These are phyloP conservation scores for Scomber scombrus DNA, from an alignment of 2,113 vertebrate genomes.

Conservation along the genomic window DNA sequence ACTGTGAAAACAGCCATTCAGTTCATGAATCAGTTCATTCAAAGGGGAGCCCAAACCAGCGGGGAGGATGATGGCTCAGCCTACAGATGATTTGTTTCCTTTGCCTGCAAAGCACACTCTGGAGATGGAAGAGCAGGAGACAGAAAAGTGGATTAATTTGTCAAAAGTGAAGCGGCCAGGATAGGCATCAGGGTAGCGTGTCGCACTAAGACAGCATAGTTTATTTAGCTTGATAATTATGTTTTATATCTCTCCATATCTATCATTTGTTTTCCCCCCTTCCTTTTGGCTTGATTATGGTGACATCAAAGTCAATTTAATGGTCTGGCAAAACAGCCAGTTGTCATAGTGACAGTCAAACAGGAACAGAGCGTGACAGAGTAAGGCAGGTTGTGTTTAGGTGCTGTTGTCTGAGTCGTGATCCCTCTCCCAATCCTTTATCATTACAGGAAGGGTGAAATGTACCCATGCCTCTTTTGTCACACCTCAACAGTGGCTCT, in stretches of 20 bases:
- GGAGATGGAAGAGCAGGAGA: constrained; percentile 38
- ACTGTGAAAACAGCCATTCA: too few species aligned
- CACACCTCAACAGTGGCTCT: not conserved
- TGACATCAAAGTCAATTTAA: constrained; percentile 52
- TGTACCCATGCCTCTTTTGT: constrained; percentile 10
- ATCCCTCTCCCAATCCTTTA: constrained; percentile 17
- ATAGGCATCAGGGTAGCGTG: constrained; percentile 20
- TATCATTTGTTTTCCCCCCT: constrained; percentile 16
- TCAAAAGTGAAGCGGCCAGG: constrained; percentile 29
- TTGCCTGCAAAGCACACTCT: constrained; percentile 50
- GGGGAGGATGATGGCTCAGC: constrained; percentile 46
- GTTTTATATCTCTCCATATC: not conserved
- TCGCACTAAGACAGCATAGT: constrained; percentile 10
- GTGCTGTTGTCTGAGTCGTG: constrained; percentile 44
- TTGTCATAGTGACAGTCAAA: constrained; percentile 69
- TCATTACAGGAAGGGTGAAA: constrained; percentile 19
- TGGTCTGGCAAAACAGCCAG: constrained; percentile 51
- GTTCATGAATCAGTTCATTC: not conserved
- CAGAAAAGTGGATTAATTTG: constrained; percentile 50
- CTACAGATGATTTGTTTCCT: constrained; percentile 50
- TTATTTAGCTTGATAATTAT: not conserved
- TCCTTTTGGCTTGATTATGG: constrained; percentile 16
- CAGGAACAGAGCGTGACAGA: constrained; percentile 58
- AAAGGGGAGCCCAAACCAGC: constrained; percentile 28
- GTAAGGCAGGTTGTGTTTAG: constrained; percentile 50